Percentiles rank a stretch among this genome's conserved stretches.
phyloP scores from a whole-genome alignment of 2,888 invertebrate genomes.

The Corbicula japonica region DNA sequence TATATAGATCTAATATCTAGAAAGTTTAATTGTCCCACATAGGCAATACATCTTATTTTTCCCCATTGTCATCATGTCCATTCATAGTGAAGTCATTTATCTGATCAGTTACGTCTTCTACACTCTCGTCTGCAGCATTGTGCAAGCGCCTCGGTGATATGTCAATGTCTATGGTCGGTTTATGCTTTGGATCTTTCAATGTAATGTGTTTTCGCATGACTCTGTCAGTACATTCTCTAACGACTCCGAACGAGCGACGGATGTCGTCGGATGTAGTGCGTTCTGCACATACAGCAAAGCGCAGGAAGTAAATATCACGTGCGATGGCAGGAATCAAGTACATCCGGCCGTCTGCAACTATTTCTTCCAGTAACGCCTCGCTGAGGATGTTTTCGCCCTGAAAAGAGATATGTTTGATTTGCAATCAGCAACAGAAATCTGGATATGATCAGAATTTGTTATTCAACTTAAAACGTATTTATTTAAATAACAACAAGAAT shows the following conservation, averaged over 20 bases:
- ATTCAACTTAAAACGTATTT: too few species aligned
- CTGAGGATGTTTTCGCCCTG: constrained; percentile 64
- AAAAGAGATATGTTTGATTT: too few species aligned
- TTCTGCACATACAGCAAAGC: constrained; percentile 69
- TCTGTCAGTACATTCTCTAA: constrained; percentile 61
- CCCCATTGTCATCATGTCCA: not conserved
- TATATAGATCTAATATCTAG: too few species aligned
- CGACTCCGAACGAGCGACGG: constrained; percentile 61
- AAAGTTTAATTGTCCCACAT: too few species aligned
- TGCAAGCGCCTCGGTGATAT: constrained; percentile 40
- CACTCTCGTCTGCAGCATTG: not conserved
- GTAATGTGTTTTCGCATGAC: constrained; percentile 23
- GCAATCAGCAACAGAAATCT: too few species aligned
- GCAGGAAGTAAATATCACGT: constrained; percentile 67
- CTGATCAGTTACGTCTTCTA: not conserved
- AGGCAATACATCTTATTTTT: too few species aligned
- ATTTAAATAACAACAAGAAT: too few species aligned
- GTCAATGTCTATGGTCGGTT: constrained; percentile 57
- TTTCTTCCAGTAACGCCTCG: constrained; percentile 65
- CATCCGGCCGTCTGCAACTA: constrained; percentile 65
- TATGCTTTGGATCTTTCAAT: constrained; percentile 36
- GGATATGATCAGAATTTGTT: too few species aligned
- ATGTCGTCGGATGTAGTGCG: constrained; percentile 68
- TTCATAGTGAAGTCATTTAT: constrained; percentile 12
- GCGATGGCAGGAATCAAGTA: constrained; percentile 70